Conservation (phyloP, 2,797 vertebrate species). For the Allobates femoralis region DNA sequence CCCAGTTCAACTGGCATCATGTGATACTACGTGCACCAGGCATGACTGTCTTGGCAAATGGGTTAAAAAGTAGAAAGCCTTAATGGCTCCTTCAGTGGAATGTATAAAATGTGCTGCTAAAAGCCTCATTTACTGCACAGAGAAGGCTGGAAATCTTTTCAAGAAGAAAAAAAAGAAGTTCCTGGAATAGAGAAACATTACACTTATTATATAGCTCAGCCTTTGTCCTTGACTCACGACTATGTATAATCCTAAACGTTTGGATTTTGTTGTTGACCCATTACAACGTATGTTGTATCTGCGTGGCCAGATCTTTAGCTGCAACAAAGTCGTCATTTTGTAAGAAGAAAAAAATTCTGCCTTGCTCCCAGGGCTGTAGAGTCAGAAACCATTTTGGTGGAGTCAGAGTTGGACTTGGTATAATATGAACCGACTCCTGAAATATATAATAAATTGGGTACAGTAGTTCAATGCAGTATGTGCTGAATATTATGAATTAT, state of each 20-base stretch:
- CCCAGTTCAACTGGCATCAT: too few relatives aligned
- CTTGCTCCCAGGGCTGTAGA: too few relatives aligned
- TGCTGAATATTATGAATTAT: too few relatives aligned
- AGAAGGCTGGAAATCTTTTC: background rate
- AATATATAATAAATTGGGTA: too few relatives aligned
- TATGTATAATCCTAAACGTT: background rate
- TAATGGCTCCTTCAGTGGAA: constrained; percentile 21
- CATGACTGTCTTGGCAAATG: background rate
- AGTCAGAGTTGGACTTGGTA: too few relatives aligned
- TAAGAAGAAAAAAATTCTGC: too few relatives aligned
- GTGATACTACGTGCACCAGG: background rate
- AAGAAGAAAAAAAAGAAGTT: background rate
- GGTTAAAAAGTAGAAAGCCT: constrained; percentile 18
- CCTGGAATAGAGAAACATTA: constrained; percentile 15
- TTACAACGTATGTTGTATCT: background rate
- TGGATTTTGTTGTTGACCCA: background rate
- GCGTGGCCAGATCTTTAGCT: too few relatives aligned
- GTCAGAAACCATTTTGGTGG: too few relatives aligned
- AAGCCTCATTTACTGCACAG: background rate
- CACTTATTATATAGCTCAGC: background rate
- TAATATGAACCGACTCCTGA: too few relatives aligned
- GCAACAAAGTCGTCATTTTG: too few relatives aligned
- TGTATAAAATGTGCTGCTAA: constrained; percentile 17
- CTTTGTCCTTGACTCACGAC: background rate
- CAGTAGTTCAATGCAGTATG: too few relatives aligned